Evolutionary conservation across 2,888 invertebrate species (phyloP), one percentile per base, ranked within the genome.

Genomic region (Leptopterna dolabrata): DNA sequence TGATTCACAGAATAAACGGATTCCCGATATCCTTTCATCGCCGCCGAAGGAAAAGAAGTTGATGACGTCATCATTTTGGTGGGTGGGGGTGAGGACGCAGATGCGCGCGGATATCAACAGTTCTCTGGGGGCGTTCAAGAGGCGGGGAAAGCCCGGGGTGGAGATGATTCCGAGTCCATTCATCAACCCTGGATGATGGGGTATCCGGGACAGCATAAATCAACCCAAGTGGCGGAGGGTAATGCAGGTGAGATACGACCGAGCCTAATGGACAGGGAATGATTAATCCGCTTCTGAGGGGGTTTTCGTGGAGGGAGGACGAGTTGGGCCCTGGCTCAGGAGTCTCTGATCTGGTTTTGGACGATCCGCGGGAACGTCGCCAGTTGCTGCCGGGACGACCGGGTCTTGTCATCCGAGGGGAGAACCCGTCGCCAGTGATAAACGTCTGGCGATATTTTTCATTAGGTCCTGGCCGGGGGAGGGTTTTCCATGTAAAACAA

Each of bases 91-190:
- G 76, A 76, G 36, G 36, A 7, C 76, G 36, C 76, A 76, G 76
- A 76, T 76, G 76, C 73, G 43, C 71, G 36, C 27, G 11, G 36
- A 19, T 76, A 63, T 76, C 76, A 76, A 76, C 76, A 76, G 43
- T 41, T 76, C 76, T 24, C 36, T 16, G 9, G 36, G 19, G 36
- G 3, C 55, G 55, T 4, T 55, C 24, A 19, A 24, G 24, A 55
- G n/a, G n/a, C 55, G n/a, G n/a, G 3, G 16, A 13, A 27, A 24
- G 7, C 19, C 19, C 27, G 1, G n/a, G 24, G 29, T 24, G 13
- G 71, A 29, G 19, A 76, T 76, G 76, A 76, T 76, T 76, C 36
- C 36, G 14, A 16, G 76, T 43, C 76, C 76, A 76, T 76, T 76
- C 76, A 76, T 76, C 76, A 76, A 76, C n/a, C n/a, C 19, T 13